Evolutionary conservation across 1,140 invertebrate species (phyloP).

Genomic region (Saccostrea cuccullata): DNA sequence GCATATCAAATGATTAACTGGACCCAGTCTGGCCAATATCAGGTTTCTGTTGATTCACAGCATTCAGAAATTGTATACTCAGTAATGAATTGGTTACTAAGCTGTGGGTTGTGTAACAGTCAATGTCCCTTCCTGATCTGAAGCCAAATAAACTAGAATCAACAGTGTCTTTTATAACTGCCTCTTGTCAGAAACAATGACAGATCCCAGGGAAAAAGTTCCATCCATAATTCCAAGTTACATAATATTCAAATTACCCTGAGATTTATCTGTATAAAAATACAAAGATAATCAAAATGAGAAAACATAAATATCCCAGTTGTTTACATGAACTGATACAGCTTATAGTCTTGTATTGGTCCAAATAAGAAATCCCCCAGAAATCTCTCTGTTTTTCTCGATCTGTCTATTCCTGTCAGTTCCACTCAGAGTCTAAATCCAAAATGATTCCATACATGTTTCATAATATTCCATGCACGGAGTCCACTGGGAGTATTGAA

Average conservation of each 20-base stretch:
- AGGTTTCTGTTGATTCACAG: neutral
- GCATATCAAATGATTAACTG: neutral
- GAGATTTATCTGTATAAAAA: conserved; percentile 16
- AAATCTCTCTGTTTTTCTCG: conserved; percentile 10
- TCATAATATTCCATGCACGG: conserved; percentile 19
- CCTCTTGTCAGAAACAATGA: conserved; percentile 33
- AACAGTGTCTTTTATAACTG: conserved; percentile 33
- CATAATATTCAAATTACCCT: conserved; percentile 31
- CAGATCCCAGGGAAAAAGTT: neutral
- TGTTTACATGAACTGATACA: conserved; percentile 1
- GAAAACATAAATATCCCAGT: conserved; percentile 11
- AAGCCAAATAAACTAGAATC: neutral
- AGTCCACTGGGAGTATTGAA: neutral
- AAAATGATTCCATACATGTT: conserved; percentile 11
- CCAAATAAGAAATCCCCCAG: neutral
- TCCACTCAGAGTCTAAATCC: neutral
- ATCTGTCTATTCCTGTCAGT: conserved; percentile 5
- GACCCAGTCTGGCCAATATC: neutral
- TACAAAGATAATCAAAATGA: conserved; percentile 3
- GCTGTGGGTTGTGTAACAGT: neutral
- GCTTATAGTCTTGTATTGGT: neutral
- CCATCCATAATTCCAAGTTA: conserved; percentile 6
- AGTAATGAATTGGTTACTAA: neutral
- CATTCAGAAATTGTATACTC: conserved; percentile 7
- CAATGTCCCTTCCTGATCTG: neutral